Conservation (phyloP, 2,113 vertebrate species). For the Sceloporus undulatus region DNA sequence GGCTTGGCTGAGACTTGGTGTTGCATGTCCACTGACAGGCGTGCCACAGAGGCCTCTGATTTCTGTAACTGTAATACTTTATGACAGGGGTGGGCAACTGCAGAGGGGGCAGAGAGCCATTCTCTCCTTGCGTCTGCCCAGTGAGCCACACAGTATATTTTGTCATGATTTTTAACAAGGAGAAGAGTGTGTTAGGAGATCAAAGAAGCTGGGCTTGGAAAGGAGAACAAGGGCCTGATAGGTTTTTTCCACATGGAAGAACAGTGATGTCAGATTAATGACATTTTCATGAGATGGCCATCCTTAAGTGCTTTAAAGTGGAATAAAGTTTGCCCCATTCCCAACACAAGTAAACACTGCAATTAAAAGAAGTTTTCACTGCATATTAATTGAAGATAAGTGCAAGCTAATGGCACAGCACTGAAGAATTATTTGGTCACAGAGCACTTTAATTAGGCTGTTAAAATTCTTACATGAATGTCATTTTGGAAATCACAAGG, state of each 20-base stretch:
- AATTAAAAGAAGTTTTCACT: background rate
- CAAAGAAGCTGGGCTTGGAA: background rate
- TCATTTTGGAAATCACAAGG: background rate
- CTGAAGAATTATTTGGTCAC: background rate
- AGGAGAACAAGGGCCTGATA: background rate
- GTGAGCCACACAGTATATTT: no score
- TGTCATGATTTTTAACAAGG: background rate
- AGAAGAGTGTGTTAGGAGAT: background rate
- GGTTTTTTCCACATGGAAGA: background rate
- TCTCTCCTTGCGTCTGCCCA: no score
- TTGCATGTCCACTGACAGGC: slow-evolving; percentile 87
- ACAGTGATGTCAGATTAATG: background rate
- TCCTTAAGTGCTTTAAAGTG: background rate
- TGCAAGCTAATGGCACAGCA: background rate
- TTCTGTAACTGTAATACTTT: slow-evolving; percentile 53
- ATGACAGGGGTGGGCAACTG: slow-evolving; percentile 36
- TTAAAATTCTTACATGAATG: background rate
- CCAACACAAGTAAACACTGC: background rate
- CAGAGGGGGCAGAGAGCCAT: no score
- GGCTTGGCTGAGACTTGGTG: slow-evolving; percentile 88
- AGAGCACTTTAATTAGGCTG: slow-evolving; percentile 5
- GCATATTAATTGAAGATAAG: background rate
- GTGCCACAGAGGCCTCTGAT: slow-evolving; percentile 74
- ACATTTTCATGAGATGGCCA: background rate
- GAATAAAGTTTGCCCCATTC: background rate